Base-by-base conservation (phyloP, 2,888 invertebrate genomes). In the Eupithecia subfuscata region DNA sequence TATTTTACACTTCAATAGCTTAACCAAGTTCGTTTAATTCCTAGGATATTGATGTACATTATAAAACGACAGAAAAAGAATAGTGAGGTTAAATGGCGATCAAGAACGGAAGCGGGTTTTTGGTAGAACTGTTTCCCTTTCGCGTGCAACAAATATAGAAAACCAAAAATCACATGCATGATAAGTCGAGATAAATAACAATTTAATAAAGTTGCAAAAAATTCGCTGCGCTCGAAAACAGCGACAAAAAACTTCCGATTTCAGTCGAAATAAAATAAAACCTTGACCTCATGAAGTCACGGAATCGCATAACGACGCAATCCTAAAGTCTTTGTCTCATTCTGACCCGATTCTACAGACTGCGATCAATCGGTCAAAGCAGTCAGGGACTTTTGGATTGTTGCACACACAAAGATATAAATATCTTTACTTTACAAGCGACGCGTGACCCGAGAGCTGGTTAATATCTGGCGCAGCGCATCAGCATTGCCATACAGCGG, bases 281-380 rank as follows among this genome's bases (percentile, higher is more conserved):
- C 77, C 74, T 74, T 77, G 74, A 56, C 71, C 67, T 14, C 7
- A 14, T 71, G 65, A 69, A 25, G n/a, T 70, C 68, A 60, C 25
- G 25, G 12, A 63, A 70, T 70, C 34, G 37, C 60, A 48, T 65
- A 18, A 67, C 11, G 37, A 22, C 37, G n/a, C 60, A 60, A 60
- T 56, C 22, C 52, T 30, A 18, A 52, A 48, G 63, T 75, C 70
- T 77, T 73, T 77, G 70, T 77, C 45, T 73, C 70, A 34, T 40
- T 64, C 71, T 77, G 77, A 73, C 77, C 75, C 69, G 75, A n/a
- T 69, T 77, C 45, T 9, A 30, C 22, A 75, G 77, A 74, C 52
- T 56, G 22, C 11, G 74, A 71, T 75, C 77, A 75, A 77, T 73
- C 77, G 74, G 77, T 77, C 77, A 77, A 75, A 72, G 45, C 70